Evolutionary conservation across 2,888 invertebrate species (phyloP), one percentile per base, ranked within the genome.

Genomic region (Cephus rjabovi): DNA sequence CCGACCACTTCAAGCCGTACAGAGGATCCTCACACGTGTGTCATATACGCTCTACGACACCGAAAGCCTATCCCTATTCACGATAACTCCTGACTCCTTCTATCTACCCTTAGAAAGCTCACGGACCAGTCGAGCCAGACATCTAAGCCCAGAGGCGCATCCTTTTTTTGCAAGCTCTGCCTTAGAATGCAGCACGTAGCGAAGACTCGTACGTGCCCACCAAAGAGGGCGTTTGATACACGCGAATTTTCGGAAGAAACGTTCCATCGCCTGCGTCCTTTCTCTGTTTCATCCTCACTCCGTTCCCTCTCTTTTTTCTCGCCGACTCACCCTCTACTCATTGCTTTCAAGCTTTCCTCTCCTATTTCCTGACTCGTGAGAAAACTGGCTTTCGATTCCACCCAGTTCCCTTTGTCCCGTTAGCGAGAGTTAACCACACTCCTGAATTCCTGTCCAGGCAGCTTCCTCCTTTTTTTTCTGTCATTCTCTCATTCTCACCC

Each of bases 1-100:
- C 76, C 79, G 79, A 75, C 71, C 71, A 71, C 71, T 71, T 71
- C 71, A 23, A 31, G 12, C 34, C 34, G 71, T 71, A 71, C 23
- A 56, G 33, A 31, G 33, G 56, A 56, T 23, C 9, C 56, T 40
- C 40, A 40, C 40, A 15, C 40, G 23, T 56, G 56, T 23, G 23
- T 9, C 56, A 23, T 23, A 56, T 56, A 56, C 56, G 23, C 56
- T 56, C 23, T 56, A 9, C 31, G 31, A n/a, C 31, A 31, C 71
- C 31, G 33, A 31, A 34, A 31, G 9, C 33, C 31, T 30, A 70
- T 30, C 70, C 30, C 70, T 70, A 33, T 71, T 71, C 71, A 71
- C 71, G 71, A 71, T 71, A 71, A 71, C 71, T 33, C 71, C 71
- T 31, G 33, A 12, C 71, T 34, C 31, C 31, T 33, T 4, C 33